Evolutionary conservation across 2,888 invertebrate genomes (phyloP), one percentile per base, ranked within the genome.

Genomic region (Scaeva pyrastri): DNA sequence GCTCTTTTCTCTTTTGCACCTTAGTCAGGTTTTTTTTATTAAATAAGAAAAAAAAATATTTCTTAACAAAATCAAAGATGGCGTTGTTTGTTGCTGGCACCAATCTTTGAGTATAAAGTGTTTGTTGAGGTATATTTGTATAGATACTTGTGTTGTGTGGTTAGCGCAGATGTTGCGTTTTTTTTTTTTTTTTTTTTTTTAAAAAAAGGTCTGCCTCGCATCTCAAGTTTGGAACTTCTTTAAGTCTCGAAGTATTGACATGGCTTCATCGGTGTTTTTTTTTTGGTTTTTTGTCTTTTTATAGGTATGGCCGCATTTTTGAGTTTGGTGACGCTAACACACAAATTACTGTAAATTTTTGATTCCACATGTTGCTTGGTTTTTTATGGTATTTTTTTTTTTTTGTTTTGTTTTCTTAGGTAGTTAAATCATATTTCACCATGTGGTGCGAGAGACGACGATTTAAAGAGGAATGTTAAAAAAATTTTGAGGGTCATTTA

Each of bases 61-160:
- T 55, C 52, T 43, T 50, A 76, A 82, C 72, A 76, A 66, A 84
- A 76, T 85, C 80, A 85, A 85, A 85, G 80, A 85, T 85, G 80
- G 72, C 75, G 75, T 80, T 72, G 72, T 64, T 64, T 16, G 64
- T 43, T 62, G 41, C 3, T 58, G 39, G 56, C 16, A 56, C 26
- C 55, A 31, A 31, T 31, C 31, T 31, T n/a, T n/a, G n/a, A n/a
- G n/a, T n/a, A n/a, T n/a, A n/a, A 31, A 31, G 31, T 31, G 31
- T 31, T 5, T 31, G 8, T 26, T n/a, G n/a, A 26, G 7, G 2
- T 31, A 26, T 16, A 26, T 31, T 14, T 4, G 31, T 11, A 10
- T 31, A 4, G 0, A 1, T 52, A 14, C 0, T 0, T 31, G 8
- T 56, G 2, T 11, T 5, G 11, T 52, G 68, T 39, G 39, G 68